These are phyloP conservation scores for Dione juno DNA, from an alignment of 2,888 invertebrate genomes.

Conservation along the genomic window DNA sequence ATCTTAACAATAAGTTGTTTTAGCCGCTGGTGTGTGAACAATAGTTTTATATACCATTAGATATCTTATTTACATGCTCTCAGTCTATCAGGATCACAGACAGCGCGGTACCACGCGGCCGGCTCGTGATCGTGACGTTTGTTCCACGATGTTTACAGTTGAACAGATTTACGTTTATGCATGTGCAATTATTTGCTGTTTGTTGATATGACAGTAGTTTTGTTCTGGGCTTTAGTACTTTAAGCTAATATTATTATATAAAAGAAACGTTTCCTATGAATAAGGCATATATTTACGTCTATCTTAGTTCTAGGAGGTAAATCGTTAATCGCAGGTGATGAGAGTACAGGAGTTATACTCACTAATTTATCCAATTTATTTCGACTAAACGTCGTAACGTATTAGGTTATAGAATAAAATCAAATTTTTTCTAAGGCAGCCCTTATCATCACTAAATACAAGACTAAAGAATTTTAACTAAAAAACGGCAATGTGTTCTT, in stretches of 20 bases:
- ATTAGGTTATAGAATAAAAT: no score
- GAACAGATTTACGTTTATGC: conserved; percentile 16
- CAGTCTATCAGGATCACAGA: conserved; percentile 38
- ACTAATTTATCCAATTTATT: no score
- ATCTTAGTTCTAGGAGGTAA: no score
- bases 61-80: conserved; percentile 4
- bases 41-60: neutral
- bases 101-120: conserved; percentile 48
- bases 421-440: no score
- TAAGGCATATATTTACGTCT: neutral
- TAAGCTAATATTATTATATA: neutral
- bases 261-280: neutral
- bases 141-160: conserved; percentile 29
- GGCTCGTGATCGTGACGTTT: conserved; percentile 45
- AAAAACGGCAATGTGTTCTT: neutral
- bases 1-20: neutral
- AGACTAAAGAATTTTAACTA: neutral
- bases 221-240: neutral
- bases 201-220: neutral
- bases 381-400: no score
- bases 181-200: conserved; percentile 22
- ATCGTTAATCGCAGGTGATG: no score
- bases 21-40: neutral
- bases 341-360: no score
- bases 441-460: no score